Base-by-base conservation (phyloP, 2,113 vertebrate genomes). In the Cacatua alba region DNA sequence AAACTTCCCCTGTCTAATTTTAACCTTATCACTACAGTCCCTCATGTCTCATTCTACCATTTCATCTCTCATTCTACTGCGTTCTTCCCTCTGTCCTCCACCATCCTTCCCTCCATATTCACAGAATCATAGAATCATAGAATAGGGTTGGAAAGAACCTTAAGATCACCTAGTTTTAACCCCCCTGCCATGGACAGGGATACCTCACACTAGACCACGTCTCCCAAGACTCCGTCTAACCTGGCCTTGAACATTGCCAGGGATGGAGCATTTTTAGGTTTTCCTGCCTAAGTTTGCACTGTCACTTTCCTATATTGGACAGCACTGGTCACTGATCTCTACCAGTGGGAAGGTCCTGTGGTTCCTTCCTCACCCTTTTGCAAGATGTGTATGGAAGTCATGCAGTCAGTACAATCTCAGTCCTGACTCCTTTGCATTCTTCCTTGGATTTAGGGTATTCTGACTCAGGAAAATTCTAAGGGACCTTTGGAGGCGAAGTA, bases 61-160 rank as follows among this genome's bases (percentile, higher is more conserved):
- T 13, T 57, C 16, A 7, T 79, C 4, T 55, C 17, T 76, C 39
- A 11, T 59, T 60, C 37, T 88, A 49, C 3, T 6, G 5, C 4
- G 41, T 0, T n/a, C n/a, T 60, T 67, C 15, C 6, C 21, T 3
- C 3, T n/a, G 10, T 24, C 14, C 8, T 29, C 19, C 2, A 1
- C 48, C 21, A 20, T 62, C 19, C 26, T 60, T 28, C 4, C 14
- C 8, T 68, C 46, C 17, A 9, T 53, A 39, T 37, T 59, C 57
- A 35, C 21, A 59, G 57, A 35, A 59, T 35, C 33, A n/a, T 59
- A 59, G 33, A 59, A 59, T 57, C 33, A n/a, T 57, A n/a, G 55
- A n/a, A n/a, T 35, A 35, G 33, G 55, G 21, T 35, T 59, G 57
- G 57, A 59, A 59, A 59, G 33, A 23, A 21, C 57, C 20, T 35